Percentiles rank a stretch among this genome's conserved stretches.
These are phyloP conservation scores for Delphinus delphis DNA, from an alignment of 2,113 vertebrate species.

Conservation along the genomic window DNA sequence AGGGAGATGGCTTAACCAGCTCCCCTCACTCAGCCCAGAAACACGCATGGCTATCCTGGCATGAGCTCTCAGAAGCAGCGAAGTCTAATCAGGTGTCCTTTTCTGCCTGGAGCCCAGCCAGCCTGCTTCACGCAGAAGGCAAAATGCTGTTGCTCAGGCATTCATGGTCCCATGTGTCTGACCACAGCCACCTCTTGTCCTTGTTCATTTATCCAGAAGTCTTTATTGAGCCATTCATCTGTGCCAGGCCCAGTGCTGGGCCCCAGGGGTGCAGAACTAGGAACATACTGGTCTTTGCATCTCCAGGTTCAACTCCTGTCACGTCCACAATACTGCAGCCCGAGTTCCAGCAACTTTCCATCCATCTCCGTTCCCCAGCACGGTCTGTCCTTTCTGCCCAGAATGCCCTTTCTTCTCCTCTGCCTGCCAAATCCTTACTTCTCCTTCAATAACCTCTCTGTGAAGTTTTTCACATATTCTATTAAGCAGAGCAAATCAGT, in stretches of 20 bases:
- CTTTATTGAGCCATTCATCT: not conserved
- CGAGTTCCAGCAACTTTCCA: not conserved
- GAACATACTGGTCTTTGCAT: not conserved
- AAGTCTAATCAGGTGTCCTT: conserved; percentile 20
- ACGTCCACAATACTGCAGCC: not conserved
- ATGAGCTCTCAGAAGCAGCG: not conserved
- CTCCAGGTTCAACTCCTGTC: not conserved
- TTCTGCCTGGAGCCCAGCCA: not conserved
- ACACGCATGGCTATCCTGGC: not conserved
- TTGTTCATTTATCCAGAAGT: not conserved
- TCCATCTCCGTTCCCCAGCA: not conserved
- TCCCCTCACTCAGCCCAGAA: not conserved
- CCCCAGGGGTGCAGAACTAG: not conserved
- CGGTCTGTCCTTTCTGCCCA: not conserved
- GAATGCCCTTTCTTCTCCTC: not conserved
- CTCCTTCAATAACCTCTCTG: not conserved
- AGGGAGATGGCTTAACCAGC: conserved; percentile 36
- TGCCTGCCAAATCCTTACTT: not conserved
- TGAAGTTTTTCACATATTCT: not conserved
- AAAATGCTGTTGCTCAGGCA: not conserved
- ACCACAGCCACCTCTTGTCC: not conserved
- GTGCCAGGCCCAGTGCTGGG: not conserved
- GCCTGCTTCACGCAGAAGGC: not conserved
- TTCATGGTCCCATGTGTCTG: not conserved
- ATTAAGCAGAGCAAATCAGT: not conserved